Base-by-base conservation (phyloP, 2,113 vertebrate species). In the Vombatus ursinus region DNA sequence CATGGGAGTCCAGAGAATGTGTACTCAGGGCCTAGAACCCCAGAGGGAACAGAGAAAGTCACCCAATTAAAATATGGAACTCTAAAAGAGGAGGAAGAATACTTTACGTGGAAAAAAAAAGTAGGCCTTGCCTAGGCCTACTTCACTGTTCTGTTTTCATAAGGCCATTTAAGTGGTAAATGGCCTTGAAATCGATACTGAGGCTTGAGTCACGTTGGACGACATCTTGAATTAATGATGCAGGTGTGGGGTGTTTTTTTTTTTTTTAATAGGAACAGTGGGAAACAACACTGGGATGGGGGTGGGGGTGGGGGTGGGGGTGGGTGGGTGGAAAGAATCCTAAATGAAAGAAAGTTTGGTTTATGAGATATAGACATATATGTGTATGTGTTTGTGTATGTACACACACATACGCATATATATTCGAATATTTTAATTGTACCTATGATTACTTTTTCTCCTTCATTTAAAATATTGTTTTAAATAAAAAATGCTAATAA, bases 401-500 rank as follows among this genome's bases (percentile, higher is more conserved):
- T 61, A 61, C 16, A 61, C 12, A 28, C 12, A 54, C 6, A 54
- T 25, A 25, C 8, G 10, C 28, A 9, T 77, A n/a, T 77, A 77
- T 84, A 84, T 68, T 68, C 96, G 98, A 98, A 98, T 98, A 98
- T 98, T 98, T 98, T 97, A 98, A 98, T 98, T 98, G 98, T 98
- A 97, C 98, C 97, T 98, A 97, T 95, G 98, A 98, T 98, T 98
- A 98, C 98, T 98, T 98, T 98, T 98, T 98, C 98, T 97, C 98
- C 98, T 98, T 96, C 95, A 97, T 98, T 99, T 99, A 99, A 99
- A 98, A 99, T 98, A 99, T 99, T 99, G 98, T 99, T 99, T 99
- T 99, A 99, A 99, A 99, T 99, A 98, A 98, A 99, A 98, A 98
- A 98, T 97, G 97, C 98, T 98, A 99, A 98, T 99, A 99, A 99